Percentiles rank a stretch among this genome's conserved stretches.
These are phyloP conservation scores for Festucalex cinctus DNA, from an alignment of 2,113 vertebrate species.

Conservation along the genomic window DNA sequence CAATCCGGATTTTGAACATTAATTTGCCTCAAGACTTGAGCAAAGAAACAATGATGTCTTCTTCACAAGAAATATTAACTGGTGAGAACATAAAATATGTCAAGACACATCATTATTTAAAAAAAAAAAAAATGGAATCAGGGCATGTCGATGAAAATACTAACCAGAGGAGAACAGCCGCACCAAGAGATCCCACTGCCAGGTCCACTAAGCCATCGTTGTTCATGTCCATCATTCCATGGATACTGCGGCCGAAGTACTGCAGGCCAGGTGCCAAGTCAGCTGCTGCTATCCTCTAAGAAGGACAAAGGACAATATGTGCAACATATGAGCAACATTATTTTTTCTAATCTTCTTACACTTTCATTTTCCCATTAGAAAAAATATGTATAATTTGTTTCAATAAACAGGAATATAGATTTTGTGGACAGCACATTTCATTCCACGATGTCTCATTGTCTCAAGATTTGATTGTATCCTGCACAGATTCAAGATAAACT, in stretches of 20 bases:
- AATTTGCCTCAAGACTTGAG: background rate
- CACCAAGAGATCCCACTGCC: conserved; percentile 88
- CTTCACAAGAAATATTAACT: background rate
- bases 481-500: no score
- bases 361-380: no score
- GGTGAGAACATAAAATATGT: conserved; percentile 8
- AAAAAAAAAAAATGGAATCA: background rate
- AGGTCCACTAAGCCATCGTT: conserved; percentile 87
- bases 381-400: no score
- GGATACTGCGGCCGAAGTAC: conserved; percentile 94
- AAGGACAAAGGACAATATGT: conserved; percentile 9
- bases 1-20: background rate
- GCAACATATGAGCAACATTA: no score
- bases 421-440: no score
- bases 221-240: conserved; percentile 90
- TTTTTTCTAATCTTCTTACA: no score
- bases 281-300: conserved; percentile 82
- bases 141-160: conserved; percentile 40
- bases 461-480: no score
- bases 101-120: background rate
- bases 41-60: background rate
- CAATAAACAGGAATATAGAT: no score
- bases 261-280: conserved; percentile 78
- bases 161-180: conserved; percentile 87
- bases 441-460: no score